These are phyloP conservation scores for Tortrix viridana DNA, from an alignment of 2,888 invertebrate genomes.

Conservation along the genomic window DNA sequence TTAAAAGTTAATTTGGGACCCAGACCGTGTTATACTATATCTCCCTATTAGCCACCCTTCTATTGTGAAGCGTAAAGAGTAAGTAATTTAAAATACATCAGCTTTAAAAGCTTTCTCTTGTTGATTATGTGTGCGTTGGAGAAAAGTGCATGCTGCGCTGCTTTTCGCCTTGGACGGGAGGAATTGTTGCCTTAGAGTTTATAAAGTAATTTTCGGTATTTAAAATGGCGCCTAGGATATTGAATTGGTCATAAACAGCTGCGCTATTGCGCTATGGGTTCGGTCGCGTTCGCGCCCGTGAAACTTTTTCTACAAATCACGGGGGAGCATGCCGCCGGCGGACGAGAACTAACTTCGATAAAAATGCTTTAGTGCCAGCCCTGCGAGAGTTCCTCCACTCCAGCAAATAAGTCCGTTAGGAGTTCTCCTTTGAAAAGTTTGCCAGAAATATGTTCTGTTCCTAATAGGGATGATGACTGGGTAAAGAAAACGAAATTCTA, in stretches of 20 bases:
- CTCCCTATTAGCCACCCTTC: conserved; percentile 8
- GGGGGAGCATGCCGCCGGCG: conserved; percentile 41
- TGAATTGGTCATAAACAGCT: conserved; percentile 48
- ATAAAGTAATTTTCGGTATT: conserved; percentile 28
- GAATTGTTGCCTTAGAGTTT: conserved; percentile 11
- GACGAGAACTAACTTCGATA: conserved; percentile 50
- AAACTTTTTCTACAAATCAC: conserved; percentile 65
- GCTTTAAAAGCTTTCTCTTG: conserved; percentile 17
- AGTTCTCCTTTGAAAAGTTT: conserved; percentile 32
- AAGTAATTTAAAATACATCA: conserved; percentile 6
- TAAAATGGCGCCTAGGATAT: conserved; percentile 13
- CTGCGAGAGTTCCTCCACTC: conserved; percentile 38
- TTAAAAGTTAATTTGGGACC: conserved; percentile 34
- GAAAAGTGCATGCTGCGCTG: conserved; percentile 23
- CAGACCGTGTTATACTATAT: conserved; percentile 6
- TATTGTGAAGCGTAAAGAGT: conserved; percentile 6
- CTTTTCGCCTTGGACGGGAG: conserved; percentile 16
- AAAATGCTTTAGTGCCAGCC: conserved; percentile 56
- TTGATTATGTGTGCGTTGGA: conserved; percentile 7
- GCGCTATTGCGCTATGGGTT: conserved; percentile 45
- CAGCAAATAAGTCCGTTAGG: conserved; percentile 27
- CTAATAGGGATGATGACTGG: too few relatives aligned
- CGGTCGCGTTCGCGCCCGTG: conserved; percentile 38
- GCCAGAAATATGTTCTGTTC: conserved; percentile 18
- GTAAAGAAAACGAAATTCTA: too few relatives aligned